Evolutionary conservation across 2,888 invertebrate genomes (phyloP), one percentile per base, ranked within the genome.

Genomic region (Clanis bilineata): DNA sequence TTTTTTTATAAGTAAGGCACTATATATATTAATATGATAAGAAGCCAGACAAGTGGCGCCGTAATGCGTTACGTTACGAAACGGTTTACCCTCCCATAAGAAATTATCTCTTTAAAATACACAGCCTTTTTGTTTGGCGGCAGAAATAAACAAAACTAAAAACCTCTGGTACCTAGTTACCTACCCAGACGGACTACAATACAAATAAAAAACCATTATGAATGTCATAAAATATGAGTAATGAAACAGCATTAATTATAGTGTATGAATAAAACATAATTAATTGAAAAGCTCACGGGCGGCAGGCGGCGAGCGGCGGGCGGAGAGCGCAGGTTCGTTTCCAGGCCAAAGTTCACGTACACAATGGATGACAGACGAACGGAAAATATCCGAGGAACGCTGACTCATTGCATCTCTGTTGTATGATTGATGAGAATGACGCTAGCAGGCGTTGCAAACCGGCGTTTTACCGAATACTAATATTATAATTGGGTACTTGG

Each of bases 391-490:
- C 76, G 62, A 41, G 56, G 62, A 59, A 59, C 38, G 54, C 74
- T 71, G 79, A 80, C 68, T 79, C 79, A 78, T 71, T 65, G 66
- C 64, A 63, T 68, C 61, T 59, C 59, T 57, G 60, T 70, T 63
- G 60, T 68, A 60, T 79, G 79, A 79, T 79, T 73, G 74, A 79
- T 77, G 73, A 68, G 63, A 57, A 67, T 66, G 61, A 59, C 39
- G 58, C 22, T n/a, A 44, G 51, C 15, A 22, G 43, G 18, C 6
- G 3, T 7, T 15, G 39, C 23, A 57, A 0, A 55, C 57, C 57
- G 9, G 61, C 54, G 41, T 47, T 54, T 61, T 41, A 12, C 43
- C 32, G 57, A n/a, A n/a, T n/a, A n/a, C n/a, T n/a, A n/a, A n/a
- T n/a, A n/a, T n/a, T n/a, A n/a, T n/a, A n/a, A n/a, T n/a, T n/a